Conservation (phyloP, 1,140 invertebrate genomes). For the Ptiloglossa arizonensis region DNA sequence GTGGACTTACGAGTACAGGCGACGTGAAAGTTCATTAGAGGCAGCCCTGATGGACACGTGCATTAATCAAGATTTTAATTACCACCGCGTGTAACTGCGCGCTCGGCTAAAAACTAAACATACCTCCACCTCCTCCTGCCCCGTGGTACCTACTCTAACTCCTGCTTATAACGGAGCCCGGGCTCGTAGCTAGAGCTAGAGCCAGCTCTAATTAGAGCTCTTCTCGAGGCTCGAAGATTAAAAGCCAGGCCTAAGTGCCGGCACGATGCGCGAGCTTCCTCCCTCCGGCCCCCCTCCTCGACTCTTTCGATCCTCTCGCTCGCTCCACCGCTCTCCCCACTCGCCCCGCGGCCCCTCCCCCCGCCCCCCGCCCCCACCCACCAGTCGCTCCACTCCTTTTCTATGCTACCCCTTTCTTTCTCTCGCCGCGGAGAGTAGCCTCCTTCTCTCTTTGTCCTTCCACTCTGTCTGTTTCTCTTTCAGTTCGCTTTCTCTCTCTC, state of each 20-base stretch:
- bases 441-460: constrained; percentile 5
- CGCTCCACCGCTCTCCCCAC: constrained; percentile 2
- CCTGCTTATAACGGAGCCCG: constrained; percentile 68
- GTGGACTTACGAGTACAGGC: constrained; percentile 66
- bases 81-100: constrained; percentile 76
- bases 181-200: constrained; percentile 68
- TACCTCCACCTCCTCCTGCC: constrained; percentile 58
- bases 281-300: neutral
- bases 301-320: constrained; percentile 24
- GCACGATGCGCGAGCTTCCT: constrained; percentile 65
- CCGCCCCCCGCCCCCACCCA: constrained; percentile 7
- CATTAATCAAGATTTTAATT: constrained; percentile 82
- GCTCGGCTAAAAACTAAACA: constrained; percentile 78
- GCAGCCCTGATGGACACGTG: constrained; percentile 77
- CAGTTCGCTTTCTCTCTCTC: constrained; percentile 12
- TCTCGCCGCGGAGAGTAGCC: neutral
- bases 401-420: constrained; percentile 20
- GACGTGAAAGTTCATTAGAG: constrained; percentile 70
- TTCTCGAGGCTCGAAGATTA: constrained; percentile 77
- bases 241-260: constrained; percentile 78
- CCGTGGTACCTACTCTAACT: constrained; percentile 66
- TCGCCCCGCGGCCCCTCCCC: constrained; percentile 33
- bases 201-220: constrained; percentile 78
- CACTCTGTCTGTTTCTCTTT: constrained; percentile 25
- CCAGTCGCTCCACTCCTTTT: constrained; percentile 9